A percentile compares a stretch with the other conserved stretches of the same genome.
phyloP scores from a whole-genome alignment of 2,113 vertebrate species.

The Epinephelus cyanopodus region DNA sequence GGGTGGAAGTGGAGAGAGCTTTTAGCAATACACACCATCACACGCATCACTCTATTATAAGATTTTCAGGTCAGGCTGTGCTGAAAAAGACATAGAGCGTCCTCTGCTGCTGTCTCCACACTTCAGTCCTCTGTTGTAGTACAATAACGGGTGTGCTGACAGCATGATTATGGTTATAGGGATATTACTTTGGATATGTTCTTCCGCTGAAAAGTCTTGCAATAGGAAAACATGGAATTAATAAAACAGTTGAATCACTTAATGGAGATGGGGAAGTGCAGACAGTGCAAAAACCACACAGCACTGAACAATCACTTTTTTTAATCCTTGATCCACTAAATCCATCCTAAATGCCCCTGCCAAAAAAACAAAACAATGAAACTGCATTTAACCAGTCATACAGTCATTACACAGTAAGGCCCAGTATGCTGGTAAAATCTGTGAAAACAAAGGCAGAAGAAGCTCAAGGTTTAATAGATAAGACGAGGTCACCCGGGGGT shows the following conservation, averaged over 20 bases:
- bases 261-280: not conserved
- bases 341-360: not conserved
- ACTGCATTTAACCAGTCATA: not conserved
- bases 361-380: not conserved
- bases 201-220: not conserved
- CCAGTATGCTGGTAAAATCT: not conserved
- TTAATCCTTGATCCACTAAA: not conserved
- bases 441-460: conserved; percentile 7
- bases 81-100: conserved; percentile 63
- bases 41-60: conserved; percentile 35
- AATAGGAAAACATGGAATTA: not conserved
- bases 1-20: conserved; percentile 37
- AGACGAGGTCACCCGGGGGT: not conserved
- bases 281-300: not conserved
- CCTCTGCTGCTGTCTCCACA: conserved; percentile 67
- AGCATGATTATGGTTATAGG: not conserved
- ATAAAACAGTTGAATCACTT: not conserved
- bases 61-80: conserved; percentile 44
- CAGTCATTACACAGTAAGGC: not conserved
- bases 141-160: not conserved
- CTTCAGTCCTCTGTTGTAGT: conserved; percentile 11
- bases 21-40: conserved; percentile 47
- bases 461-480: not conserved
- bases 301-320: not conserved
- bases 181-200: not conserved